phyloP scores from a whole-genome alignment of 2,888 invertebrate genomes.

The Andrena flavipes region DNA sequence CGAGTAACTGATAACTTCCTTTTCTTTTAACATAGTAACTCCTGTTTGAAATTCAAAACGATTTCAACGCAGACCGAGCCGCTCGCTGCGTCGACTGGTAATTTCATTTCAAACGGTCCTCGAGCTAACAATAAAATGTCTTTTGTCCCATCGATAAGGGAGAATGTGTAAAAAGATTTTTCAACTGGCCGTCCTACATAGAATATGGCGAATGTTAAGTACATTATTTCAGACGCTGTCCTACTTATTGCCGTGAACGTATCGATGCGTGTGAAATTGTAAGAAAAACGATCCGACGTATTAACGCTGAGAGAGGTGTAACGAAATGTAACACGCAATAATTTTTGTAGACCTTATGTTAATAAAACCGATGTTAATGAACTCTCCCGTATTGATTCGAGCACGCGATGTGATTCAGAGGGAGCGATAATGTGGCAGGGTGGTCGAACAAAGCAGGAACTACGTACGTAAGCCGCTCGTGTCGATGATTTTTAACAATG shows the following conservation, averaged over 20 bases:
- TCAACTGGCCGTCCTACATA: slow-evolving; percentile 76
- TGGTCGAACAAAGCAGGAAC: no score
- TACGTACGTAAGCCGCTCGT: no score
- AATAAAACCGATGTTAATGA: slow-evolving; percentile 59
- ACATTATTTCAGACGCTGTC: slow-evolving; percentile 57
- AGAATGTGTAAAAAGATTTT: slow-evolving; percentile 67
- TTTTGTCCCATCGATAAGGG: slow-evolving; percentile 56
- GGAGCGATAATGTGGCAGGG: no score
- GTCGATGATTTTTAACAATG: slow-evolving; percentile 14
- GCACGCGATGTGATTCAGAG: slow-evolving; percentile 11
- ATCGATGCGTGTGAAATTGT: slow-evolving; percentile 57
- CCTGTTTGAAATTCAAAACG: slow-evolving; percentile 9
- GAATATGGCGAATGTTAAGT: slow-evolving; percentile 70
- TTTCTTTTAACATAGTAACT: not conserved
- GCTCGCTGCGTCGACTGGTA: slow-evolving; percentile 19
- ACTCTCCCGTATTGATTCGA: slow-evolving; percentile 39
- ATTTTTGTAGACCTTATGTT: slow-evolving; percentile 59
- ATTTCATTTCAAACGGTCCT: slow-evolving; percentile 36
- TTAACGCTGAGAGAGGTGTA: slow-evolving; percentile 40
- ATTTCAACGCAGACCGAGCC: not conserved
- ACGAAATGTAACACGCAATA: slow-evolving; percentile 56
- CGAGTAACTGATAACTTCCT: slow-evolving; percentile 1
- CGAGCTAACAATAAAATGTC: slow-evolving; percentile 28
- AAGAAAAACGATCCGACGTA: slow-evolving; percentile 42
- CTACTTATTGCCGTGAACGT: slow-evolving; percentile 48